Base-by-base conservation (phyloP, 1,140 invertebrate species). In the Cotesia vestalis region DNA sequence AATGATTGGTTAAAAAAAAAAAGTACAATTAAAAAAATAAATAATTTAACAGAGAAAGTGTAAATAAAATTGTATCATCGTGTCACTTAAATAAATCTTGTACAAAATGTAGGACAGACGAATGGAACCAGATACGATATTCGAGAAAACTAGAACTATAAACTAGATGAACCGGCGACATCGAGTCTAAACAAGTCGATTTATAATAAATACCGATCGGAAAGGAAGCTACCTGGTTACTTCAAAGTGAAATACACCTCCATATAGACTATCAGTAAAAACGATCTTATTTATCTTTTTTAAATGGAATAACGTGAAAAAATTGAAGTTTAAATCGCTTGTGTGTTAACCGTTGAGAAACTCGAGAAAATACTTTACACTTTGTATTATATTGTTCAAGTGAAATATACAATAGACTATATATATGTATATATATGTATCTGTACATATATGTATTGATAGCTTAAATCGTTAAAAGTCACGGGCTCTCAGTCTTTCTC, bases 31-130 rank as follows among this genome's bases (percentile, higher is more conserved):
- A 9, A 46, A 46, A 46, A 64, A 52, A 11, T 27, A 6, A 38
- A 51, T 46, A 64, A 62, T 62, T 64, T 14, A 64, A 51, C 46
- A 64, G 53, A 68, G 71, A 72, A 72, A 72, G 71, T 72, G 64
- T 60, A 38, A 66, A 60, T 67, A n/a, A 46, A 17, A 53, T 60
- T 64, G 62, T 52, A 64, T 20, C 11, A 35, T 55, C 20, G 8
- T 34, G 34, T 5, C 8, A 66, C n/a, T 53, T n/a, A 66, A 71
- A 34, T 71, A 35, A 71, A 52, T 64, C 27, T 46, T 63, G 46
- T 52, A 62, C 9, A 17, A 62, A 67, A 67, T 72, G 52, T 72
- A 72, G 71, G 71, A 9, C 60, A 35, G n/a, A 62, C 36, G n/a
- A 14, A 62, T 27, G 27, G 53, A 57, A 57, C 53, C n/a, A 57